Conservation (phyloP, 2,888 invertebrate species). For the Heliconius sara region DNA sequence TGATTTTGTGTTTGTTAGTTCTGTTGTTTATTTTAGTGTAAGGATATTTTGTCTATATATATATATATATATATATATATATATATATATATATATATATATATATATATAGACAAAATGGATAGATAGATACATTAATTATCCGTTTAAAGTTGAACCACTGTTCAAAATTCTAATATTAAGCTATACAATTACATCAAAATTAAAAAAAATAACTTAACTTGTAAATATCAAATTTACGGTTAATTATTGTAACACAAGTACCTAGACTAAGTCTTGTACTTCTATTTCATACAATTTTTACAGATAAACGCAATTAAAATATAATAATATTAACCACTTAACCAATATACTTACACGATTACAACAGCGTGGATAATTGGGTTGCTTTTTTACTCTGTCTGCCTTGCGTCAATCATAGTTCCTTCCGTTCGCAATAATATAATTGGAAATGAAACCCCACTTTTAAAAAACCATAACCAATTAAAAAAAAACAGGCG, state of each 20-base stretch:
- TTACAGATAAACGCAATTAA: slow-evolving; percentile 28
- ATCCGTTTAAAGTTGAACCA: not conserved
- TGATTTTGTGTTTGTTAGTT: slow-evolving; percentile 32
- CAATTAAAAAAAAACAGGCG: slow-evolving; percentile 53
- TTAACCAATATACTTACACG: slow-evolving; percentile 42
- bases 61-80: no score
- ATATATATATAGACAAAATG: no score
- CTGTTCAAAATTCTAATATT: not conserved
- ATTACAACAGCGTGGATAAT: slow-evolving; percentile 45
- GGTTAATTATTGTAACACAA: slow-evolving; percentile 11
- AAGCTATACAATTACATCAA: not conserved
- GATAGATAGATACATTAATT: no score
- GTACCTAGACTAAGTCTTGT: not conserved
- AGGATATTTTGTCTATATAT: not conserved
- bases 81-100: no score
- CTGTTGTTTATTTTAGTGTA: not conserved
- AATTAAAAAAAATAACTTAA: not conserved
- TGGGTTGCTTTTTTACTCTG: slow-evolving; percentile 41
- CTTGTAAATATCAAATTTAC: not conserved
- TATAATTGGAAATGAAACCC: slow-evolving; percentile 39
- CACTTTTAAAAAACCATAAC: slow-evolving; percentile 50
- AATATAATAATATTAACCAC: slow-evolving; percentile 37
- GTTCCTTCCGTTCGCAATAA: slow-evolving; percentile 46
- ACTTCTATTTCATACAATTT: slow-evolving; percentile 4
- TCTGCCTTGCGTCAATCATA: slow-evolving; percentile 47